Conservation (phyloP, 2,888 invertebrate genomes). For the Aphidoletes aphidimyza region DNA sequence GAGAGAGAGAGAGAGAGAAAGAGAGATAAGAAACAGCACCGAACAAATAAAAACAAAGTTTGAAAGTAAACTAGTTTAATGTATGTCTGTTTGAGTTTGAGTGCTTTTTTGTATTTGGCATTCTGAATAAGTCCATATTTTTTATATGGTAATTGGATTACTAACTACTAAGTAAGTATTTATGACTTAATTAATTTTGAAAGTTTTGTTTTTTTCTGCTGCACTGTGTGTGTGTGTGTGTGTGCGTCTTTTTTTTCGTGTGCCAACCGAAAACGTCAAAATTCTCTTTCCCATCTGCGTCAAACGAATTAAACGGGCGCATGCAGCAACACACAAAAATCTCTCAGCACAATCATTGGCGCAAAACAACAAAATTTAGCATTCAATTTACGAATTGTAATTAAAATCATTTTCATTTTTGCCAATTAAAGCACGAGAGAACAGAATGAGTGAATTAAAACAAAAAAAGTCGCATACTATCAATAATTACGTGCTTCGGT, state of each 20-base stretch:
- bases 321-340: slow-evolving; percentile 21
- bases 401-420: slow-evolving; percentile 49
- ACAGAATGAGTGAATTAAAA: neutral
- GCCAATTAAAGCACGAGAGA: slow-evolving; percentile 35
- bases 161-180: slow-evolving; percentile 39
- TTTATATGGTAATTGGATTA: slow-evolving; percentile 49
- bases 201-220: neutral
- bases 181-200: slow-evolving; percentile 49
- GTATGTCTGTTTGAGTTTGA: slow-evolving; percentile 5
- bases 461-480: slow-evolving; percentile 47
- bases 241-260: neutral
- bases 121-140: slow-evolving; percentile 51
- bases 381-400: slow-evolving; percentile 26
- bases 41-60: slow-evolving; percentile 28
- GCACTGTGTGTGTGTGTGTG: neutral
- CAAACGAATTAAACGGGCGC: slow-evolving; percentile 27
- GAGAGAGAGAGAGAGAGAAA: neutral
- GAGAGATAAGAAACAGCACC: neutral
- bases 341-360: neutral
- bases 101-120: neutral
- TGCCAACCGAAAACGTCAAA: neutral
- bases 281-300: neutral
- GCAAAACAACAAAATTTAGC: neutral
- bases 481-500: slow-evolving; percentile 34
- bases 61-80: slow-evolving; percentile 44